phyloP scores from a whole-genome alignment of 2,113 vertebrate species.

The Laticauda laticaudata region DNA sequence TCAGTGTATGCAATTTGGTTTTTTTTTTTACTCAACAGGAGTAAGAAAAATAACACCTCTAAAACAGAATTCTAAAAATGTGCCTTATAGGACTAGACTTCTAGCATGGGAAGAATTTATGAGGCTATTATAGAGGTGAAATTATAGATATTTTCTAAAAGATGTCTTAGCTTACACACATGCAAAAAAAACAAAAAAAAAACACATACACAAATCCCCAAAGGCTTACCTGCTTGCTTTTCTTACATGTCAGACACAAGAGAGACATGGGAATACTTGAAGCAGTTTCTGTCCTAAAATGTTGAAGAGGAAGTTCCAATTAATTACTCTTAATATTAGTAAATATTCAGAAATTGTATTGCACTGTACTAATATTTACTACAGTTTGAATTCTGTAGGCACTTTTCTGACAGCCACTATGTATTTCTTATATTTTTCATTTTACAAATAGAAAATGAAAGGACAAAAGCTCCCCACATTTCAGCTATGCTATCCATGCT shows the following conservation, averaged over 20 bases:
- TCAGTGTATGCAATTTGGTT: not conserved
- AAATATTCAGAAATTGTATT: not conserved
- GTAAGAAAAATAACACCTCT: not conserved
- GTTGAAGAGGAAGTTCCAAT: not conserved
- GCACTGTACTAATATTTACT: not conserved
- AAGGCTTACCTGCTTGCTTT: conserved; percentile 50
- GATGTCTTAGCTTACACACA: not conserved
- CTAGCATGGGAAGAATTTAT: not conserved
- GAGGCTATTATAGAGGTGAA: not conserved
- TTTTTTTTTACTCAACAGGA: not conserved
- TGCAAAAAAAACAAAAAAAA: too few relatives aligned
- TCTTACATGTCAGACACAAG: conserved; percentile 42
- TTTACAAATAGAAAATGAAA: not conserved
- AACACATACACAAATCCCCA: not conserved
- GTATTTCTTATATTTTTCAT: not conserved
- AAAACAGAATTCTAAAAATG: not conserved
- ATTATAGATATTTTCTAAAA: conserved; percentile 7
- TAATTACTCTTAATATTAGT: conserved; percentile 7
- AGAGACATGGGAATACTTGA: conserved; percentile 8
- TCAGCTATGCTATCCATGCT: not conserved
- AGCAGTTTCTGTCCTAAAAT: conserved; percentile 42
- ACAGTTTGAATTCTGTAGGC: not conserved
- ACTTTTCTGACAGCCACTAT: not conserved
- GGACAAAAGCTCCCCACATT: not conserved
- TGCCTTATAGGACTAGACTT: not conserved